A percentile compares a stretch with the other conserved stretches of the same genome.
phyloP scores from a whole-genome alignment of 2,113 vertebrate species.

The Rutilus rutilus region DNA sequence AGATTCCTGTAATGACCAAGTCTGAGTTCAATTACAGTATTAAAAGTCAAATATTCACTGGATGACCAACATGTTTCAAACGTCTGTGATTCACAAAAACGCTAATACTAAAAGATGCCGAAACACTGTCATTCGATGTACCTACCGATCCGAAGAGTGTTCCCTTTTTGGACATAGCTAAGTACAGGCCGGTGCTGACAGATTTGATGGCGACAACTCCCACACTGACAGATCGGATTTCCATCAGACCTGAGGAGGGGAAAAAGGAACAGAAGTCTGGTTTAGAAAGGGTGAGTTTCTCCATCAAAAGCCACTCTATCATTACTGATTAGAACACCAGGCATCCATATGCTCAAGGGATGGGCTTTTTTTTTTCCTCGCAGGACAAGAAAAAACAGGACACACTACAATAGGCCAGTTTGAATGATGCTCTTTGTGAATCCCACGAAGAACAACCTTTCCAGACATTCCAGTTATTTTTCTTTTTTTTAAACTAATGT shows the following conservation, averaged over 20 bases:
- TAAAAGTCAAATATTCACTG: neutral
- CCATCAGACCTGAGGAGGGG: constrained; percentile 84
- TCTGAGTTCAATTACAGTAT: too few species aligned
- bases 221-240: constrained; percentile 91
- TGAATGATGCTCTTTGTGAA: constrained; percentile 38
- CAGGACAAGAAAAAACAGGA: constrained; percentile 49
- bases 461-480: neutral
- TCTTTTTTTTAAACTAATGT: neutral
- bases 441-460: neutral
- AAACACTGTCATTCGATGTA: constrained; percentile 50
- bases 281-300: constrained; percentile 67
- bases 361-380: constrained; percentile 13
- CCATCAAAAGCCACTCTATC: constrained; percentile 70
- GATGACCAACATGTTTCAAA: neutral
- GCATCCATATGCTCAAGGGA: constrained; percentile 57
- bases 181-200: constrained; percentile 88
- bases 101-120: neutral
- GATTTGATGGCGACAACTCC: constrained; percentile 91
- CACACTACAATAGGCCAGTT: constrained; percentile 31
- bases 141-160: constrained; percentile 91
- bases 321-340: constrained; percentile 71
- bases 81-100: neutral
- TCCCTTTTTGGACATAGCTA: constrained; percentile 92
- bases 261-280: constrained; percentile 61
- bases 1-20: neutral